Conservation (phyloP, 1,140 invertebrate genomes). For the Eumeta japonica region DNA sequence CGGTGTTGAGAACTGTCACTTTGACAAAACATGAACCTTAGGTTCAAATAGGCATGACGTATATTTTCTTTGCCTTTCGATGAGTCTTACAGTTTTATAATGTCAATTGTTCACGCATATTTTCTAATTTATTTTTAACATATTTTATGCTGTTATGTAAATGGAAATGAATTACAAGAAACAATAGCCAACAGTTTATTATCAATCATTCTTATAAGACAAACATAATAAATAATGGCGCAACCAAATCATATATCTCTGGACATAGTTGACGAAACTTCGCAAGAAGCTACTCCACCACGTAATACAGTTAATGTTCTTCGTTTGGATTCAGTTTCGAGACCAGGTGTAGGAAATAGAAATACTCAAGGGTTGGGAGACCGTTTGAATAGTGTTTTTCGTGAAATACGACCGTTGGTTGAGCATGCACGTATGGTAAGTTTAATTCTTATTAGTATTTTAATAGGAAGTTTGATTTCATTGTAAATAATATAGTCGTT, state of each 20-base stretch:
- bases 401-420: conserved; percentile 45
- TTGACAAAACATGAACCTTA: no score
- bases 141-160: no score
- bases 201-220: neutral
- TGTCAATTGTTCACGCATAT: no score
- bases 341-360: conserved; percentile 26
- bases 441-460: neutral
- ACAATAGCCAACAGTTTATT: no score
- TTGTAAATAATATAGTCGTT: neutral
- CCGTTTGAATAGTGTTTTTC: conserved; percentile 43
- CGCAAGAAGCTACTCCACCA: conserved; percentile 21
- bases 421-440: conserved; percentile 49
- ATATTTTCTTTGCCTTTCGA: no score
- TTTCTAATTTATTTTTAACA: no score
- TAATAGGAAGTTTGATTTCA: neutral
- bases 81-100: no score
- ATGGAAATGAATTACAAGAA: no score
- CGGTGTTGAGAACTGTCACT: no score
- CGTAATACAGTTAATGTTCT: conserved; percentile 26
- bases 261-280: conserved; percentile 38
- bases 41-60: no score
- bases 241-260: conserved; percentile 41
- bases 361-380: conserved; percentile 41
- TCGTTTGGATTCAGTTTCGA: conserved; percentile 35
- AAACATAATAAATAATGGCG: conserved; percentile 24